phyloP scores from a whole-genome alignment of 1,140 invertebrate species.

The Drosophila oshimai region DNA sequence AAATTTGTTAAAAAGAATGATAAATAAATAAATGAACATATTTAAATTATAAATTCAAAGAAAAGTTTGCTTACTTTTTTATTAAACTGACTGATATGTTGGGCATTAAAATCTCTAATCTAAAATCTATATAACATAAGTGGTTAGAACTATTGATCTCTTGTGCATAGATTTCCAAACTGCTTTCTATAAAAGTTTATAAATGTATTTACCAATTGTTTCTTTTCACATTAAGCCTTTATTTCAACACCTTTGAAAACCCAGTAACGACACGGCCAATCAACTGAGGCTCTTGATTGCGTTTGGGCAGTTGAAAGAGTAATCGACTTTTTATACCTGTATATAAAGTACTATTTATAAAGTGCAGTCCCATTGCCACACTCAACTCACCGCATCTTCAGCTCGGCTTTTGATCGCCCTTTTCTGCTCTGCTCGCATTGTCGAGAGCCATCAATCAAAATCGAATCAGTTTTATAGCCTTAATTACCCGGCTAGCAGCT shows the following conservation, averaged over 20 bases:
- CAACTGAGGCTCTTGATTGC: conserved; percentile 4
- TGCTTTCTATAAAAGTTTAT: neutral
- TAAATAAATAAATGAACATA: too few species aligned
- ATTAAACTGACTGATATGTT: too few species aligned
- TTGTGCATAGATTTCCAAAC: neutral
- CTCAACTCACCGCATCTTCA: neutral
- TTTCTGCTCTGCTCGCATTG: conserved; percentile 5
- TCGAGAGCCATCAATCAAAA: conserved; percentile 63
- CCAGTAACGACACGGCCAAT: conserved; percentile 2
- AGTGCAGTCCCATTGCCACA: conserved; percentile 14
- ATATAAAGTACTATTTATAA: too few species aligned
- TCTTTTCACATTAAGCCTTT: neutral
- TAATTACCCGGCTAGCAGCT: conserved; percentile 68
- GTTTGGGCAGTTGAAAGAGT: neutral
- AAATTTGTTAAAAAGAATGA: too few species aligned
- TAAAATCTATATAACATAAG: too few species aligned
- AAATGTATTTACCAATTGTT: neutral
- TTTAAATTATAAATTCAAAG: neutral
- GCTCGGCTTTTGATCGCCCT: neutral
- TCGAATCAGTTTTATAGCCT: conserved; percentile 74
- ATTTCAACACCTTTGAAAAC: conserved; percentile 16
- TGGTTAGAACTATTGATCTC: too few species aligned
- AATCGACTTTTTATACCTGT: conserved; percentile 19
- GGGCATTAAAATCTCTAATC: too few species aligned
- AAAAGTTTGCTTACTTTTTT: too few species aligned